These are phyloP conservation scores for Xestia c-nigrum DNA, from an alignment of 2,888 invertebrate genomes.

Conservation along the genomic window DNA sequence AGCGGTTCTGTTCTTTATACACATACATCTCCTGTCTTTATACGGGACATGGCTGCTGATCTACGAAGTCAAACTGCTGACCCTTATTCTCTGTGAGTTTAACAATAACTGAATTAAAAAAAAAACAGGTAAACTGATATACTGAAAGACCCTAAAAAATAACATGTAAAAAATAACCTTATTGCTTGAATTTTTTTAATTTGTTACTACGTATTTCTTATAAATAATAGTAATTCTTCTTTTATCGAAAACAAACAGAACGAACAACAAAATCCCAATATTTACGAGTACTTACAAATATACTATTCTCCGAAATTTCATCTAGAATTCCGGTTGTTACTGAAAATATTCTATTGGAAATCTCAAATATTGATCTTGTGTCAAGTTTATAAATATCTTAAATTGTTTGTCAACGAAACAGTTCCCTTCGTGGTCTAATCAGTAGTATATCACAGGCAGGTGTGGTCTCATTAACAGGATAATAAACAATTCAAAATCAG, in stretches of 20 bases:
- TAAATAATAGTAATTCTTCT: background rate
- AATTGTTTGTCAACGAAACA: background rate
- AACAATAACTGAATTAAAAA: background rate
- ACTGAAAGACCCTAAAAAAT: background rate
- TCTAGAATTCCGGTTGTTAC: background rate
- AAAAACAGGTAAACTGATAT: too few relatives aligned
- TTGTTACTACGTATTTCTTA: background rate
- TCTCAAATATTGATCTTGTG: background rate
- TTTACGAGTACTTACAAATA: background rate
- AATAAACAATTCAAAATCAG: background rate
- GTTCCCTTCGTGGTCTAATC: background rate
- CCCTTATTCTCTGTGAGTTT: conserved; percentile 92
- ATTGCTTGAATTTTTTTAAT: background rate
- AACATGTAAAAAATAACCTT: background rate
- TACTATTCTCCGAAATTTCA: background rate
- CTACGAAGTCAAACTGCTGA: conserved; percentile 91
- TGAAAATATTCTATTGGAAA: background rate
- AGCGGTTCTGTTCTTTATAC: conserved; percentile 93
- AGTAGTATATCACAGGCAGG: too few relatives aligned
- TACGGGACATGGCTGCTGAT: conserved; percentile 92
- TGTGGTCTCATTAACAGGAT: background rate
- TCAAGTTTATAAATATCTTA: background rate
- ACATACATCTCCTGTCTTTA: conserved; percentile 92
- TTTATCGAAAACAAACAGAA: background rate
- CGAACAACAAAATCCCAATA: background rate